These are phyloP conservation scores for Lepilemur septentrionalis DNA, from an alignment of 2,797 vertebrate genomes.

Conservation along the genomic window DNA sequence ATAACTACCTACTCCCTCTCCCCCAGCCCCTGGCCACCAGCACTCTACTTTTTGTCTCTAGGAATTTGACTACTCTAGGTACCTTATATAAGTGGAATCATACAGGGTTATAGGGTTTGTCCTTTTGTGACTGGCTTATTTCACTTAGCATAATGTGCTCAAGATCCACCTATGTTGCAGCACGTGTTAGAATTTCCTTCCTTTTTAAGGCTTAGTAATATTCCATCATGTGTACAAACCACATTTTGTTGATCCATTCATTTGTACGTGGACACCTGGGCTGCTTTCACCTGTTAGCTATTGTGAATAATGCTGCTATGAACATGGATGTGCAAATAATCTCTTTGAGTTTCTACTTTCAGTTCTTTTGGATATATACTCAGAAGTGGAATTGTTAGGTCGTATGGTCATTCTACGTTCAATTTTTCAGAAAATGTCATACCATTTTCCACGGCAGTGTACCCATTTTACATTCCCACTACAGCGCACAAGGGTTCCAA, in stretches of 20 bases:
- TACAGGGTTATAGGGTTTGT: too few species aligned
- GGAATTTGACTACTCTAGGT: neutral
- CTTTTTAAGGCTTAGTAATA: neutral
- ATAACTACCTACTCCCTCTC: neutral
- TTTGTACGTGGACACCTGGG: neutral
- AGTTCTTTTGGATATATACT: neutral
- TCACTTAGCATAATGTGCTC: neutral
- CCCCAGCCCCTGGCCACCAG: neutral
- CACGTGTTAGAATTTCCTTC: neutral
- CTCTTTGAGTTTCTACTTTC: neutral
- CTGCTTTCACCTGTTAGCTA: neutral
- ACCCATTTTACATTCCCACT: neutral
- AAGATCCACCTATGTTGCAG: neutral
- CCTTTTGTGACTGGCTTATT: neutral
- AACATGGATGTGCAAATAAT: neutral
- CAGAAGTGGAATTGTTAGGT: neutral
- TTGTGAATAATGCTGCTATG: neutral
- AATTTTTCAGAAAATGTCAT: neutral
- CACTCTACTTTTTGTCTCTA: neutral
- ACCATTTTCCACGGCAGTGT: neutral
- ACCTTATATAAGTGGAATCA: neutral
- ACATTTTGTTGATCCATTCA: neutral
- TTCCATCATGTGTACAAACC: neutral
- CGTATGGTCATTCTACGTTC: neutral
- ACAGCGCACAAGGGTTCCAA: neutral